Conservation (phyloP, 2,113 vertebrate species). For the Carassius carassius region DNA sequence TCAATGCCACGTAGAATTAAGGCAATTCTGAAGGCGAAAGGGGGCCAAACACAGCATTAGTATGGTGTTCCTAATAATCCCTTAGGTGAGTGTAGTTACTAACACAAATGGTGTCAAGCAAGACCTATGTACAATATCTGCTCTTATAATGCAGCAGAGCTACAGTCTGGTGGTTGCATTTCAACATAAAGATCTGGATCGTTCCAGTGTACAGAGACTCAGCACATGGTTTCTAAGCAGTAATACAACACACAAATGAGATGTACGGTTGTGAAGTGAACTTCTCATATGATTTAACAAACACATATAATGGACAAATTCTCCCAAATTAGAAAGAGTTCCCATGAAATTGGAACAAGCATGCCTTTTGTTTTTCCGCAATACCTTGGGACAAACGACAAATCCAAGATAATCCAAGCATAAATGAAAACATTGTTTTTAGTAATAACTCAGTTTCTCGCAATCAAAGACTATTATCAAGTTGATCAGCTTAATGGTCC, state of each 20-base stretch:
- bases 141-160: background rate
- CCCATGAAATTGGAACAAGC: conserved; percentile 21
- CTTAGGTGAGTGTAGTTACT: background rate
- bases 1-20: too few relatives aligned
- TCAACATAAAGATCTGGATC: background rate
- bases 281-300: background rate
- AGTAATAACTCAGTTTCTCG: too few relatives aligned
- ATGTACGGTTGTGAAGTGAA: background rate
- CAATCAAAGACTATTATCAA: conserved; percentile 26
- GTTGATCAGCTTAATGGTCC: background rate
- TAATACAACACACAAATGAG: background rate
- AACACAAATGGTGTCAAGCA: background rate
- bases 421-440: too few relatives aligned
- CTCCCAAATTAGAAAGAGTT: background rate
- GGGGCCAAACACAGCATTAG: too few relatives aligned
- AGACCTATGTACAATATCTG: background rate
- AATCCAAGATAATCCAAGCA: conserved; percentile 19
- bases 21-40: too few relatives aligned
- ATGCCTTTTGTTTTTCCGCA: conserved; percentile 24
- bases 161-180: background rate
- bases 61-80: too few relatives aligned
- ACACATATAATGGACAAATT: background rate
- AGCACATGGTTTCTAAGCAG: background rate
- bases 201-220: background rate
- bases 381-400: conserved; percentile 4